Base-by-base conservation (phyloP, 2,797 vertebrate genomes). In the Botia kubotai region DNA sequence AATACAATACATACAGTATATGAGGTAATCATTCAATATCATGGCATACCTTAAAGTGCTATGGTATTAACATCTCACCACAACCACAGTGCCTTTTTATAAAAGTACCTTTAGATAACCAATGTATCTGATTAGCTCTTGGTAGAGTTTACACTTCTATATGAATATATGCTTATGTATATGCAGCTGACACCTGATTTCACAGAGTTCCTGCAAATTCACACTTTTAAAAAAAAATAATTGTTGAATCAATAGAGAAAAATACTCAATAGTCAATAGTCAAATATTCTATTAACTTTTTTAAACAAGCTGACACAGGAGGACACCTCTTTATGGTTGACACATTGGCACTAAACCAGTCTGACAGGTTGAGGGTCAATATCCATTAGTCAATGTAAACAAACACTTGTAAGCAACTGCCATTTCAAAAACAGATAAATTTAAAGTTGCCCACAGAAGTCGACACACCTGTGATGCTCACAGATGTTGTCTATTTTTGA, bases 351-450 rank as follows among this genome's bases (percentile, higher is more conserved):
- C 21, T 60, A 33, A 12, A 77, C 52, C 11, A 2, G 50, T 21
- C 17, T 19, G 65, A 48, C 36, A 33, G 29, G 29, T 66, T 1
- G 0, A 10, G 0, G 16, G 36, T 57, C 13, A 50, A 62, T 36
- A 62, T 74, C 8, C 29, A 50, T 21, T 39, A 48, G 1, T 50
- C 23, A 23, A 8, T 36, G 0, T n/a, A 72, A 43, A 43, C 26
- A 65, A 72, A 79, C 19, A 46, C n/a, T 53, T 19, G 11, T 17
- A 5, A 53, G 52, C 60, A 78, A 43, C 23, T 33, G 23, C 21
- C 6, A 16, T 52, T 50, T 16, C 16, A 53, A 60, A 16, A 48
- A 48, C 26, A 3, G n/a, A 39, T 19, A 19, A 50, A 70, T 78
- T 16, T 48, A 48, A 71, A 3, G 26, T 8, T 3, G 21, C 16